Conservation (phyloP, 1,140 invertebrate species). For the Periplaneta americana region DNA sequence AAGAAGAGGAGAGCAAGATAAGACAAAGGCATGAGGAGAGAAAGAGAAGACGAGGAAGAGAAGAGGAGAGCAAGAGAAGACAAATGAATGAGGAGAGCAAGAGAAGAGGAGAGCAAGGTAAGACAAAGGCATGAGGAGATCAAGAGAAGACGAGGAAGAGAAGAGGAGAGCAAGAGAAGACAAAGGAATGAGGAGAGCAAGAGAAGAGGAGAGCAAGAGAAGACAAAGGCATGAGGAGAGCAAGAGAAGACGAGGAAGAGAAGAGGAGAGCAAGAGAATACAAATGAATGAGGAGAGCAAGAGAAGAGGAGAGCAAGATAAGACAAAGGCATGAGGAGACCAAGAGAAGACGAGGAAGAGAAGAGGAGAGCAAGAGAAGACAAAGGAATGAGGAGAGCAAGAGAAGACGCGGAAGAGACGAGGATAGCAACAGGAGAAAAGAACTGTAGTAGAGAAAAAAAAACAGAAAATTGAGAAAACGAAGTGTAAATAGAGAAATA, state of each 20-base stretch:
- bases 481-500: too few species aligned
- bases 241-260: background rate
- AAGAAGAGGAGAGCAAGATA: background rate
- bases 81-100: background rate
- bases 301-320: background rate
- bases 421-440: too few species aligned
- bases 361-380: too few species aligned
- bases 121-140: too few species aligned
- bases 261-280: background rate
- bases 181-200: background rate
- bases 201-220: background rate
- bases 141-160: background rate
- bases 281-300: background rate
- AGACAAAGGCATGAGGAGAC: background rate
- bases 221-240: background rate
- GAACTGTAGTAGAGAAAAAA: too few species aligned
- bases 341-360: background rate
- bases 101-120: too few species aligned
- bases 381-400: too few species aligned
- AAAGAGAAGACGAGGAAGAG: background rate
- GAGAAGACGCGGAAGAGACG: too few species aligned
- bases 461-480: too few species aligned
- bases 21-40: background rate
- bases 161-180: background rate
- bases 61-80: background rate